Evolutionary conservation across 2,888 invertebrate genomes (phyloP), one percentile per base, ranked within the genome.

Genomic region (Drosophila birchii): DNA sequence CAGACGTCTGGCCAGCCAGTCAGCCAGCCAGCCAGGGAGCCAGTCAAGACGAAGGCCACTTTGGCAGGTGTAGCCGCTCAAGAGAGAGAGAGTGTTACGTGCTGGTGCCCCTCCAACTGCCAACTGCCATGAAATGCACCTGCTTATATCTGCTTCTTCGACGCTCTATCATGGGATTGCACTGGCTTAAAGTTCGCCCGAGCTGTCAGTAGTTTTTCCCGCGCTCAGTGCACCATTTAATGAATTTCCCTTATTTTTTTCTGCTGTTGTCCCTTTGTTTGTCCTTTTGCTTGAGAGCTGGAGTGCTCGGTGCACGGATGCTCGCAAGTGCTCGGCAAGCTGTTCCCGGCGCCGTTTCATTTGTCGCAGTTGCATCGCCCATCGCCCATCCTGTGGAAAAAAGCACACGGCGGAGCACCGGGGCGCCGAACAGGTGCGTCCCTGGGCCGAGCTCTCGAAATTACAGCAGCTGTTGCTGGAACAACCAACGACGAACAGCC

Each of bases 111-210:
- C 81, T 53, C 23, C 51, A 36, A 36, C 36, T 53, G 41, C 26
- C 76, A 79, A 77, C 68, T 78, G 77, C 67, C 74, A 76, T 60
- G 76, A 81, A 78, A 70, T 78, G 80, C 85, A 87, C 79, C 82
- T 81, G 73, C 71, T 58, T 54, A 61, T 55, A 47, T 36, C 54
- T 57, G 56, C 56, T 64, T 47, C 39, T 63, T 62, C 29, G 23
- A 8, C 53, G 29, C 64, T 68, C 69, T 72, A 54, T 38, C 63
- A n/a, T 38, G 55, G 44, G 57, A 74, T 55, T 70, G 56, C 69
- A 72, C 77, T 79, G 80, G 80, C 76, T 86, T 88, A 80, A 86
- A 86, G 83, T 86, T 86, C 75, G 64, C 62, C 61, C 34, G 49
- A 67, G 79, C 81, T 79, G 80, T 80, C 74, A 80, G 85, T 82